These are phyloP conservation scores for Rattus rattus DNA, from an alignment of 2,113 vertebrate genomes.

Conservation along the genomic window DNA sequence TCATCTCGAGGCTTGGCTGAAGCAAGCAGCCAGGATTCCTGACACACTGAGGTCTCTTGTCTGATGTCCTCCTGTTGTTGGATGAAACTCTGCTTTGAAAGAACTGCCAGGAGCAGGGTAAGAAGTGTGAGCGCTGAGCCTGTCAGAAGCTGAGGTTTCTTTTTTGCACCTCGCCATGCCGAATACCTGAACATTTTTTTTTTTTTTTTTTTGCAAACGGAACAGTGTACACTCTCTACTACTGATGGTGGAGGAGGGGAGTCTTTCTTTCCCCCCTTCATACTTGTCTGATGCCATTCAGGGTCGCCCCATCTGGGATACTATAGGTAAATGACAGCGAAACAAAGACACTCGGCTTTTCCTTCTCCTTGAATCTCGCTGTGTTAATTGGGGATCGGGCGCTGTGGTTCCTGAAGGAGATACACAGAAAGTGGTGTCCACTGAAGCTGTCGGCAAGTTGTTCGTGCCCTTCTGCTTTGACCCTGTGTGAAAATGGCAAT, in stretches of 20 bases:
- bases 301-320: background rate
- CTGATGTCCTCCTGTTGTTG: background rate
- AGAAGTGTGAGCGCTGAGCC: background rate
- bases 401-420: constrained; percentile 32
- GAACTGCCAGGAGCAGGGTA: constrained; percentile 7
- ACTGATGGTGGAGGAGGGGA: background rate
- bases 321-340: background rate
- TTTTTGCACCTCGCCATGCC: background rate
- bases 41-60: constrained; percentile 28
- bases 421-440: constrained; percentile 58
- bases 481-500: constrained; percentile 26
- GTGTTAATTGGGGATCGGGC: constrained; percentile 69
- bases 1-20: constrained; percentile 62
- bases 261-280: background rate
- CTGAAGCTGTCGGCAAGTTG: background rate
- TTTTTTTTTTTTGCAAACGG: background rate
- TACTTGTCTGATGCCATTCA: constrained; percentile 38
- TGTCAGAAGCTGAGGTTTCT: background rate
- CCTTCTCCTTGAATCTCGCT: constrained; percentile 45
- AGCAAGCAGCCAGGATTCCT: constrained; percentile 20
- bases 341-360: constrained; percentile 53
- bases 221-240: background rate
- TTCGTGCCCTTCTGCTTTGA: background rate
- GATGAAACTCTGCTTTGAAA: constrained; percentile 59
- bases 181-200: background rate